Conservation (phyloP, 2,888 invertebrate genomes). For the Busseola fusca region DNA sequence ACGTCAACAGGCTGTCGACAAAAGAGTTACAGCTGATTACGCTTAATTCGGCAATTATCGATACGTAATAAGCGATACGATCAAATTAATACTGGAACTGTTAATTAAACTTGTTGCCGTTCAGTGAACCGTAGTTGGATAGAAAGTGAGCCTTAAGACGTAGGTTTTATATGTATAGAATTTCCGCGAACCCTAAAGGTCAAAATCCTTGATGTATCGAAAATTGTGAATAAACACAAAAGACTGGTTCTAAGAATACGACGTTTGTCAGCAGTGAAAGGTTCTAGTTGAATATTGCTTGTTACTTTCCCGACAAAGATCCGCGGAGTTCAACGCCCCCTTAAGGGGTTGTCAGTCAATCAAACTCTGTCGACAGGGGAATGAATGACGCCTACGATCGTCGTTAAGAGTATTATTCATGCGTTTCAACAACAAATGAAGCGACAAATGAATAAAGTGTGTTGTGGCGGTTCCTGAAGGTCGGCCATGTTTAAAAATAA, state of each 20-base stretch:
- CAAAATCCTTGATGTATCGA: slow-evolving; percentile 68
- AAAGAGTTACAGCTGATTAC: slow-evolving; percentile 53
- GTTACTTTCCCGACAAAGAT: slow-evolving; percentile 45
- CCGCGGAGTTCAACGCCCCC: slow-evolving; percentile 51
- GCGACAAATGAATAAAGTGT: slow-evolving; percentile 59
- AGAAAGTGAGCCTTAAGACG: slow-evolving; percentile 44
- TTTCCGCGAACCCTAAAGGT: slow-evolving; percentile 54
- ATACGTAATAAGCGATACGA: slow-evolving; percentile 50
- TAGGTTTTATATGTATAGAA: slow-evolving; percentile 41
- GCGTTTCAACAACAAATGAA: slow-evolving; percentile 58
- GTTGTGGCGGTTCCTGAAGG: slow-evolving; percentile 60
- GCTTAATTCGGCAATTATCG: slow-evolving; percentile 64
- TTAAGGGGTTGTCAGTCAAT: slow-evolving; percentile 44
- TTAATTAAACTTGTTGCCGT: slow-evolving; percentile 32
- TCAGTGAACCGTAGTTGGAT: slow-evolving; percentile 38
- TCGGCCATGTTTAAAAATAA: slow-evolving; percentile 66
- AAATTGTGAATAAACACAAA: slow-evolving; percentile 50
- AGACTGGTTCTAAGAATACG: slow-evolving; percentile 34
- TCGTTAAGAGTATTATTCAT: slow-evolving; percentile 62
- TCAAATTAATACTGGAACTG: slow-evolving; percentile 32
- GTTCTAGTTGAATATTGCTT: slow-evolving; percentile 54
- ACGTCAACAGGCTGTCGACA: slow-evolving; percentile 60
- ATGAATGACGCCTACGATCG: slow-evolving; percentile 65
- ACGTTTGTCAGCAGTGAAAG: slow-evolving; percentile 43
- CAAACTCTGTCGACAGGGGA: slow-evolving; percentile 54